Conservation (phyloP, 2,797 vertebrate species). For the Eptatretus atami region DNA sequence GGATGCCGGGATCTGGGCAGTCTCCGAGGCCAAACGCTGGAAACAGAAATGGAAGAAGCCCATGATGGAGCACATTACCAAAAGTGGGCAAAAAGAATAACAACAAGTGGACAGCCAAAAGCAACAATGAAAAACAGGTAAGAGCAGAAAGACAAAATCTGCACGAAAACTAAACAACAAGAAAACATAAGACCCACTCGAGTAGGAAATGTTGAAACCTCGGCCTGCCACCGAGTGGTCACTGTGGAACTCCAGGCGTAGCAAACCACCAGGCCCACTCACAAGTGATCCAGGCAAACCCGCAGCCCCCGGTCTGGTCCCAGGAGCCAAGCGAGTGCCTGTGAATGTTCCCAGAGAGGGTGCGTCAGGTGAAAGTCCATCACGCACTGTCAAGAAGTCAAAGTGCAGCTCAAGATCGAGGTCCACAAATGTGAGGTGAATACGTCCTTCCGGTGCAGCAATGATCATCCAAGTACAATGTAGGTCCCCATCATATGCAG, state of each 20-base stretch:
- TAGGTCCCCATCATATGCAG: slow-evolving; percentile 85
- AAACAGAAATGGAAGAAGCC: too few species aligned
- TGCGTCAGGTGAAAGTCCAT: slow-evolving; percentile 61
- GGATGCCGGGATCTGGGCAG: too few species aligned
- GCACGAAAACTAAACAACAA: too few species aligned
- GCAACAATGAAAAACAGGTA: too few species aligned
- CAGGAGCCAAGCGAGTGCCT: slow-evolving; percentile 12
- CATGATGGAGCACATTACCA: too few species aligned
- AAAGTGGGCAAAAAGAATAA: too few species aligned
- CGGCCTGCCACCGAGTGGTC: slow-evolving; percentile 86
- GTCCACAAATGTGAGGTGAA: slow-evolving; percentile 92
- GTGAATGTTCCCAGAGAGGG: slow-evolving; percentile 81
- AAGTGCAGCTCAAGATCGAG: slow-evolving; percentile 96
- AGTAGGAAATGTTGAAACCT: slow-evolving; percentile 94
- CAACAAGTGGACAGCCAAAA: too few species aligned
- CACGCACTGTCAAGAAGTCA: slow-evolving; percentile 78
- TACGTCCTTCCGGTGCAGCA: slow-evolving; percentile 57
- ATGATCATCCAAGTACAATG: slow-evolving; percentile 97
- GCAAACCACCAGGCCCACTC: slow-evolving; percentile 24
- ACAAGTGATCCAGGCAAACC: slow-evolving; percentile 83
- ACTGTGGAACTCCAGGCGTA: slow-evolving; percentile 74
- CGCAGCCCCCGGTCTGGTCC: slow-evolving; percentile 18
- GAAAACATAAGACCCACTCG: slow-evolving; percentile 30
- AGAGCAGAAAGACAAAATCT: too few species aligned
- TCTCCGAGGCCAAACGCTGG: too few species aligned